A percentile compares a stretch with the other conserved stretches of the same genome.
These are phyloP conservation scores for Caretta caretta DNA, from an alignment of 2,113 vertebrate species.

Conservation along the genomic window DNA sequence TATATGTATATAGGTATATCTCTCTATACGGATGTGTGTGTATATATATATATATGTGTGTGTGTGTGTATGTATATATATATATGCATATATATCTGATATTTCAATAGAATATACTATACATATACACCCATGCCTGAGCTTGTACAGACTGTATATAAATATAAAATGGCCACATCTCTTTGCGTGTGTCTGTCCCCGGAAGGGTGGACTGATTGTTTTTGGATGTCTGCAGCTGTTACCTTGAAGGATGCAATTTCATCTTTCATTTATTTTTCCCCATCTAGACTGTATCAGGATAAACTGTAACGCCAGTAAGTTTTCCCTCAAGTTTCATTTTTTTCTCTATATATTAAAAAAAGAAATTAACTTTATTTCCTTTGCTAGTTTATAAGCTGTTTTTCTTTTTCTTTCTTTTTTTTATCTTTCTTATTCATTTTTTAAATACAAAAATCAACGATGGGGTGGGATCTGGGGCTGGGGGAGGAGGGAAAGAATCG, in stretches of 20 bases:
- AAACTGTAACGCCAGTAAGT: constrained; percentile 99
- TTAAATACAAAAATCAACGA: constrained; percentile 7
- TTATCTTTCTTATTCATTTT: background rate
- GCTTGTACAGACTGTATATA: constrained; percentile 72
- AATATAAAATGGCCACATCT: constrained; percentile 90
- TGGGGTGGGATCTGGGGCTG: constrained; percentile 48
- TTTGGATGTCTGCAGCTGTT: constrained; percentile 99
- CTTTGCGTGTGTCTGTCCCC: constrained; percentile 98
- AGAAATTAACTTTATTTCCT: constrained; percentile 81
- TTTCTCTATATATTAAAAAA: constrained; percentile 82
- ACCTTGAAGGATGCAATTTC: constrained; percentile 99
- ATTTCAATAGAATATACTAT: constrained; percentile 79
- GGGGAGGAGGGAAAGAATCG: constrained; percentile 7
- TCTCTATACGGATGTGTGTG: constrained; percentile 73
- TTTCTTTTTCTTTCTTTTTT: constrained; percentile 63
- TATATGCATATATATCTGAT: constrained; percentile 80
- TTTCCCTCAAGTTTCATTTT: constrained; percentile 99
- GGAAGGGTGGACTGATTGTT: constrained; percentile 98
- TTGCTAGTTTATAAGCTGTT: constrained; percentile 82
- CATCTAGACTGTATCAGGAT: constrained; percentile 99
- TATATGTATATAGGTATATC: constrained; percentile 81
- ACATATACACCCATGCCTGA: constrained; percentile 81
- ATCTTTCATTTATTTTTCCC: constrained; percentile 99
- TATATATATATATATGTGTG: constrained; percentile 58
- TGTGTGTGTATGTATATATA: constrained; percentile 68